phyloP scores from a whole-genome alignment of 2,888 invertebrate genomes.

The Diplazon laetatorius region DNA sequence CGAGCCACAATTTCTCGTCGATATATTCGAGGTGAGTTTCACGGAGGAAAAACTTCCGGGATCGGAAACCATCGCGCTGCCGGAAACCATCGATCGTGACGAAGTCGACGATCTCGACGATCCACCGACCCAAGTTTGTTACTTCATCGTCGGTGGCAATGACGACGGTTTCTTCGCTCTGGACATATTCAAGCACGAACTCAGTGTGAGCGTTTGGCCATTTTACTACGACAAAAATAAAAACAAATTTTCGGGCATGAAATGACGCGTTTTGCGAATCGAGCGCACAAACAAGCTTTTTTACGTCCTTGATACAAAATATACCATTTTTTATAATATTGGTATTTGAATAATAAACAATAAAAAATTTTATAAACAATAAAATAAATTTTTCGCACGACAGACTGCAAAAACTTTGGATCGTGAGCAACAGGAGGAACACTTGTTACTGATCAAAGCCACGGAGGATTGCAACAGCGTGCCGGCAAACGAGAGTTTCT shows the following conservation, averaged over 20 bases:
- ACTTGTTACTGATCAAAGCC: conserved; percentile 90
- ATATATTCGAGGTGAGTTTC: conserved; percentile 88
- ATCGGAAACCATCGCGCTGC: conserved; percentile 87
- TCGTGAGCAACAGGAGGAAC: conserved; percentile 88
- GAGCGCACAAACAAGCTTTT: too few relatives aligned
- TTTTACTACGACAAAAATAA: too few relatives aligned
- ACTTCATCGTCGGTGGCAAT: conserved; percentile 94
- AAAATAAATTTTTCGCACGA: conserved; percentile 54
- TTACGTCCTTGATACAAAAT: too few relatives aligned
- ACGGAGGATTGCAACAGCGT: conserved; percentile 90
- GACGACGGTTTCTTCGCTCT: conserved; percentile 88
- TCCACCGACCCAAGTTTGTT: conserved; percentile 93
- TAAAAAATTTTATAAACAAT: too few relatives aligned
- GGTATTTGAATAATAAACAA: too few relatives aligned
- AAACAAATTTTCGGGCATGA: too few relatives aligned
- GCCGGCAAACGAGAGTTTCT: conserved; percentile 85
- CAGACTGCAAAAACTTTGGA: conserved; percentile 87
- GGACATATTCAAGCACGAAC: conserved; percentile 88
- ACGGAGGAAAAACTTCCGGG: conserved; percentile 86
- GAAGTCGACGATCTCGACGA: conserved; percentile 93
- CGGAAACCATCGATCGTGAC: conserved; percentile 93
- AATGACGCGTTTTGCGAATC: too few relatives aligned
- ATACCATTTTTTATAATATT: too few relatives aligned
- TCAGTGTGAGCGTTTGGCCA: conserved; percentile 83
- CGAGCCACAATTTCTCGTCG: conserved; percentile 92